Evolutionary conservation across 2,113 vertebrate genomes (phyloP).

Genomic region (Sialia sialis): DNA sequence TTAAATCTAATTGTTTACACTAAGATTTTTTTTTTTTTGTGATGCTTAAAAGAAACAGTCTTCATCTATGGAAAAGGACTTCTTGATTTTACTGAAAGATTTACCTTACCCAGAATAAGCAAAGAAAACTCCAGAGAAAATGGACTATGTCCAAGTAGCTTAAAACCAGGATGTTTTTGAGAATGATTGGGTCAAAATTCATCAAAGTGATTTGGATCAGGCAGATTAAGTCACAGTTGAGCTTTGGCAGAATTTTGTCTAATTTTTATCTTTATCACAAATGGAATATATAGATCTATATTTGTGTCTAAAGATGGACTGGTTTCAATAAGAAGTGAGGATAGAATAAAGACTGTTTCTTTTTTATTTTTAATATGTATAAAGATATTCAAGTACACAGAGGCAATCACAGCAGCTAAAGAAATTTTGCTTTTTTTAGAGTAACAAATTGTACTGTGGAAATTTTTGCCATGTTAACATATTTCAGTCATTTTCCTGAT

Average conservation of each 20-base stretch:
- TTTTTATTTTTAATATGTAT: not conserved
- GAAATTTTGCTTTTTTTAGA: not conserved
- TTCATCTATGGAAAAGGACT: not conserved
- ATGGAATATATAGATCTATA: not conserved
- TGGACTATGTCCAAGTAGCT: fast-evolving
- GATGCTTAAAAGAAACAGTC: not conserved
- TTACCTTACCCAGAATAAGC: not conserved
- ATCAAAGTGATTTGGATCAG: not conserved
- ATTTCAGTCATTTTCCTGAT: not conserved
- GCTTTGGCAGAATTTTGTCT: not conserved
- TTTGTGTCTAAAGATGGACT: not conserved
- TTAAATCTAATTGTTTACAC: not conserved
- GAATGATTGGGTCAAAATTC: not conserved
- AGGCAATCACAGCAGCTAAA: not conserved
- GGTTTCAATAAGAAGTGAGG: not conserved
- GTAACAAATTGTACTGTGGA: not conserved
- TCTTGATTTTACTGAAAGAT: not conserved
- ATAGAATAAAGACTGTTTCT: not conserved
- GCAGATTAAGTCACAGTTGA: not conserved
- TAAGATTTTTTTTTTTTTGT: not conserved
- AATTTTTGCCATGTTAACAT: not conserved
- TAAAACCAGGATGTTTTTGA: not conserved
- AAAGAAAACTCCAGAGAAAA: not conserved
- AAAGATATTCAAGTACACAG: not conserved
- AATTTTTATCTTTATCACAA: not conserved